A percentile compares a stretch with the other conserved stretches of the same genome.
phyloP scores from a whole-genome alignment of 2,113 vertebrate genomes.

The Boleophthalmus pectinirostris region DNA sequence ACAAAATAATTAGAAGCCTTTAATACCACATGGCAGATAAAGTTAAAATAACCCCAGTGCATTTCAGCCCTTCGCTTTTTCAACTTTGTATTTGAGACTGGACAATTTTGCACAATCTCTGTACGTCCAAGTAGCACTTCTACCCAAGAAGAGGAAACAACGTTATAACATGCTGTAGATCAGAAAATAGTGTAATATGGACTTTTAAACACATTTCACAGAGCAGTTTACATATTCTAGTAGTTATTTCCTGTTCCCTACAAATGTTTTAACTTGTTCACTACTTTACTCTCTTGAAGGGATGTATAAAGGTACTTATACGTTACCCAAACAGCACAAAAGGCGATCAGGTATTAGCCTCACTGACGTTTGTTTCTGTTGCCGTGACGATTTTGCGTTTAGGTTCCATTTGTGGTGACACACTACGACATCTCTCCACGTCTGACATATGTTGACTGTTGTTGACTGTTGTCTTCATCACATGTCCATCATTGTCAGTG shows the following conservation, averaged over 20 bases:
- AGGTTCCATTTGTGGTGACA: slow-evolving; percentile 69
- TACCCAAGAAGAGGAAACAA: too few relatives aligned
- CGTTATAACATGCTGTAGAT: too few relatives aligned
- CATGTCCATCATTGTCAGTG: slow-evolving; percentile 58
- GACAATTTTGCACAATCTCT: too few relatives aligned
- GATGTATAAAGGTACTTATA: slow-evolving; percentile 81
- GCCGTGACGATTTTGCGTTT: slow-evolving; percentile 61
- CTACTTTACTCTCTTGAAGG: slow-evolving; percentile 80
- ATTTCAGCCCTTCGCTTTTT: too few relatives aligned
- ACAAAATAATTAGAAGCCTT: too few relatives aligned
- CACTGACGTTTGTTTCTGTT: slow-evolving; percentile 33
- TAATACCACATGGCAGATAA: too few relatives aligned
- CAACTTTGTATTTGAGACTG: too few relatives aligned
- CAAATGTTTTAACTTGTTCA: slow-evolving; percentile 71
- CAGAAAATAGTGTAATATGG: too few relatives aligned
- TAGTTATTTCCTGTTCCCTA: slow-evolving; percentile 23
- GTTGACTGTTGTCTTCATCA: slow-evolving; percentile 46
- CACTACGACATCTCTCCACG: slow-evolving; percentile 68
- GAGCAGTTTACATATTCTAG: slow-evolving; percentile 6
- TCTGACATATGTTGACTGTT: slow-evolving; percentile 50
- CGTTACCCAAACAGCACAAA: slow-evolving; percentile 83
- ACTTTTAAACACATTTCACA: background rate
- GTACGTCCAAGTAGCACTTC: too few relatives aligned
- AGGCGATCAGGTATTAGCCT: slow-evolving; percentile 82
- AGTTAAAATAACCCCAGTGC: too few relatives aligned